These are phyloP conservation scores for Eupithecia centaureata DNA, from an alignment of 2,888 invertebrate genomes.

Conservation along the genomic window DNA sequence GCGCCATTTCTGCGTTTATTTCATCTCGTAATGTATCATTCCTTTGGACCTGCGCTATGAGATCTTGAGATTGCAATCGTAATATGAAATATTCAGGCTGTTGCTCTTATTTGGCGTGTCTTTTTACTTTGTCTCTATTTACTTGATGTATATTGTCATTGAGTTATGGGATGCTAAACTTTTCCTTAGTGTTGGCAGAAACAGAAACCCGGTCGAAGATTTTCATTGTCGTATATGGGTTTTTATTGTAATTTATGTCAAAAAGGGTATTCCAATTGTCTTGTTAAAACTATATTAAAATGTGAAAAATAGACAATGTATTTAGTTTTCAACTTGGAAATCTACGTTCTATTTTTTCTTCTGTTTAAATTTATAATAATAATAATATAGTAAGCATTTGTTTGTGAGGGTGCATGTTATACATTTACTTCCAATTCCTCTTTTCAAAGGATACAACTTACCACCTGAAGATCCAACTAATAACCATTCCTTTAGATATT, in stretches of 20 bases:
- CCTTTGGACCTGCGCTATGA: slow-evolving; percentile 33
- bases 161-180: background rate
- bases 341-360: too few species aligned
- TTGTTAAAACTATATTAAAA: too few species aligned
- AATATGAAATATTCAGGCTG: slow-evolving; percentile 26
- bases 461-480: too few species aligned
- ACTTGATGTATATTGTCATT: background rate
- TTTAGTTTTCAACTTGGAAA: too few species aligned
- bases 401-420: too few species aligned
- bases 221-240: background rate
- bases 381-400: too few species aligned
- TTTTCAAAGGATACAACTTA: too few species aligned
- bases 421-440: too few species aligned
- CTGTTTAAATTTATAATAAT: too few species aligned
- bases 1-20: slow-evolving; percentile 41
- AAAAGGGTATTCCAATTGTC: too few species aligned
- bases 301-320: too few species aligned
- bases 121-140: slow-evolving; percentile 10
- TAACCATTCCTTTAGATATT: too few species aligned
- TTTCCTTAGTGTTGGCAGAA: background rate
- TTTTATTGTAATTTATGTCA: background rate
- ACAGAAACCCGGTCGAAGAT: background rate
- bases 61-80: slow-evolving; percentile 30
- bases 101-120: slow-evolving; percentile 20
- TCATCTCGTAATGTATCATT: slow-evolving; percentile 39